Evolutionary conservation across 1,140 invertebrate genomes (phyloP), one percentile per base, ranked within the genome.

Genomic region (Neodiprion virginianus): DNA sequence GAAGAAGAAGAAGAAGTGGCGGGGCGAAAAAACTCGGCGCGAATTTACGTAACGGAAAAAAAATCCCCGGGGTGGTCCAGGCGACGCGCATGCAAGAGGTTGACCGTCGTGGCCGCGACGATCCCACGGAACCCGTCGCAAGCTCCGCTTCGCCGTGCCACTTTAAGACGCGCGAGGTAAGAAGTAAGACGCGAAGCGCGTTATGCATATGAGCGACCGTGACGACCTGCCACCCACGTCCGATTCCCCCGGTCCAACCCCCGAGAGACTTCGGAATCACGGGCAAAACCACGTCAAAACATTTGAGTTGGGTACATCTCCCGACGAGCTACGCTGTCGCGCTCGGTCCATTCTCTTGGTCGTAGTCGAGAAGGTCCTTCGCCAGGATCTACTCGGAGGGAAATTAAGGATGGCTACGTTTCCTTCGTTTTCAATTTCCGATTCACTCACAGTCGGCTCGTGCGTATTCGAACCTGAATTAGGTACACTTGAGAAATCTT

Each of bases 261-360:
- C 28, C 12, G 11, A 7, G 48, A 48, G 21, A 14, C 48, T 10
- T 49, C 7, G 68, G 23, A 40, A 40, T 28, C 67, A 21, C 67
- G 40, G 67, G 9, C 67, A 21, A 69, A 47, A 66, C 17, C 70
- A 74, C 72, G 76, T 77, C 76, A 77, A 75, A 77, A 77, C 75
- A 77, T 77, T 77, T 77, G 76, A 77, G 72, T 75, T 77, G 74
- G 76, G 76, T 76, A 71, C 68, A 69, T 53, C 72, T 75, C 71
- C 28, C 67, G 65, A 75, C 12, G 10, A 47, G 67, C 28, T 40
- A 5, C 28, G 28, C 28, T 1, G 1, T 40, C 2, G 5, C 28
- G 5, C 1, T 40, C 28, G 5, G 28, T 40, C 28, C 28, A 3
- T 40, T 40, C 28, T 40, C 28, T 40, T 40, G 2, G 28, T 1